These are phyloP conservation scores for Anabas testudineus DNA, from an alignment of 2,797 vertebrate genomes.

Conservation along the genomic window DNA sequence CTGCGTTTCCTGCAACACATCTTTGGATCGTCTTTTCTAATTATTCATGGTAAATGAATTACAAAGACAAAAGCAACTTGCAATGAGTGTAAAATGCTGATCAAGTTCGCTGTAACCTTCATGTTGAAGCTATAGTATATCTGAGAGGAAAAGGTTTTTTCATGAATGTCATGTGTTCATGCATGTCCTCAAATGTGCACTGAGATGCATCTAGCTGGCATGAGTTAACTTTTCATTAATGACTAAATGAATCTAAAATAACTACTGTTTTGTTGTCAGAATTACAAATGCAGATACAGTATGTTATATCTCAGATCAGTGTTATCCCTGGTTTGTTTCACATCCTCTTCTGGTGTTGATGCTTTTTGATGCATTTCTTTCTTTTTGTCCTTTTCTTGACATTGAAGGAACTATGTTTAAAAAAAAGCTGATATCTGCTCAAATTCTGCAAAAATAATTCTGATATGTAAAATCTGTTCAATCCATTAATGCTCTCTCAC, in stretches of 20 bases:
- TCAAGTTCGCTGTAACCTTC: conserved; percentile 68
- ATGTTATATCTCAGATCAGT: conserved; percentile 42
- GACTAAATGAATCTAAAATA: conserved; percentile 49
- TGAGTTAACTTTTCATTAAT: conserved; percentile 67
- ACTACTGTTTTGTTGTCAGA: conserved; percentile 65
- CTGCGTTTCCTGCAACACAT: conserved; percentile 48
- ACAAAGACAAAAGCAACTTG: conserved; percentile 47
- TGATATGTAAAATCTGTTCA: conserved; percentile 44
- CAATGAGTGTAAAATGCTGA: conserved; percentile 51
- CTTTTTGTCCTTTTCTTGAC: conserved; percentile 42
- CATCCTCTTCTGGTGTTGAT: conserved; percentile 58
- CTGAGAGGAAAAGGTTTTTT: conserved; percentile 50
- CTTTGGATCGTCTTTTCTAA: conserved; percentile 65
- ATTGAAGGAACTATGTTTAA: conserved; percentile 31
- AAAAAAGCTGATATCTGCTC: conserved; percentile 17
- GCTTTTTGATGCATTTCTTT: conserved; percentile 45
- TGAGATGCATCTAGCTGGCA: conserved; percentile 72
- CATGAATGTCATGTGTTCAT: conserved; percentile 78
- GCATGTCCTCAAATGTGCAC: conserved; percentile 80
- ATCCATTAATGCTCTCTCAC: conserved; percentile 62
- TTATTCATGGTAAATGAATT: conserved; percentile 60
- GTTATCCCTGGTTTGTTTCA: conserved; percentile 56
- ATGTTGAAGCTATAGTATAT: conserved; percentile 73
- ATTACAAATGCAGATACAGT: conserved; percentile 51
- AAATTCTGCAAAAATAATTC: conserved; percentile 39